phyloP scores from a whole-genome alignment of 2,113 vertebrate species.

The Xiphophorus maculatus region DNA sequence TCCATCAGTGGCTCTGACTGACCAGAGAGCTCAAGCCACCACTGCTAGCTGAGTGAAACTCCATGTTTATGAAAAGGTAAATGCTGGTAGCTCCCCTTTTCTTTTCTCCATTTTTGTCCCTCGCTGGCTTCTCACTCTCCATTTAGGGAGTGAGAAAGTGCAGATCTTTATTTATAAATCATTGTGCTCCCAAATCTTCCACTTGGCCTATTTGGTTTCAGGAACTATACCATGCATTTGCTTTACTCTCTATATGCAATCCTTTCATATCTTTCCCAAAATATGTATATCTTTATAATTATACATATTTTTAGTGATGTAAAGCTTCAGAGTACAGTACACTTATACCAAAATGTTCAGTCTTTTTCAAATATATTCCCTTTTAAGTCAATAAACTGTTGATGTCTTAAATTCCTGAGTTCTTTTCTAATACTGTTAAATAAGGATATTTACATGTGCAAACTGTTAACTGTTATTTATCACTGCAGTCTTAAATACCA shows the following conservation, averaged over 20 bases:
- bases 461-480: background rate
- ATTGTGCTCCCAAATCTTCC: slow-evolving; percentile 67
- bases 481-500: background rate
- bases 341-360: background rate
- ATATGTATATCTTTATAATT: background rate
- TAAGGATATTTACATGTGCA: background rate
- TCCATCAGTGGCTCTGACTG: slow-evolving; percentile 57
- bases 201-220: slow-evolving; percentile 67
- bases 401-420: too few species aligned
- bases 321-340: background rate
- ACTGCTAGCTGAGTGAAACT: slow-evolving; percentile 73
- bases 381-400: too few species aligned
- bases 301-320: background rate
- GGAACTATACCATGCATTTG: slow-evolving; percentile 37
- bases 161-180: slow-evolving; percentile 75
- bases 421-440: too few species aligned
- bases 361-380: background rate
- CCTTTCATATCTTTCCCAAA: slow-evolving; percentile 1
- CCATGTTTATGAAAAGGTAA: slow-evolving; percentile 67
- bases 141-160: slow-evolving; percentile 58
- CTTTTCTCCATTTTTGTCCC: slow-evolving; percentile 19
- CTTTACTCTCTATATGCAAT: slow-evolving; percentile 11
- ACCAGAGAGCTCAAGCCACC: slow-evolving; percentile 45
- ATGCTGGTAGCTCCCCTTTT: slow-evolving; percentile 36
- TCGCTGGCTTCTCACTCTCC: slow-evolving; percentile 33